Evolutionary conservation across 1,140 invertebrate genomes (phyloP).

Genomic region (Penaeus chinensis): DNA sequence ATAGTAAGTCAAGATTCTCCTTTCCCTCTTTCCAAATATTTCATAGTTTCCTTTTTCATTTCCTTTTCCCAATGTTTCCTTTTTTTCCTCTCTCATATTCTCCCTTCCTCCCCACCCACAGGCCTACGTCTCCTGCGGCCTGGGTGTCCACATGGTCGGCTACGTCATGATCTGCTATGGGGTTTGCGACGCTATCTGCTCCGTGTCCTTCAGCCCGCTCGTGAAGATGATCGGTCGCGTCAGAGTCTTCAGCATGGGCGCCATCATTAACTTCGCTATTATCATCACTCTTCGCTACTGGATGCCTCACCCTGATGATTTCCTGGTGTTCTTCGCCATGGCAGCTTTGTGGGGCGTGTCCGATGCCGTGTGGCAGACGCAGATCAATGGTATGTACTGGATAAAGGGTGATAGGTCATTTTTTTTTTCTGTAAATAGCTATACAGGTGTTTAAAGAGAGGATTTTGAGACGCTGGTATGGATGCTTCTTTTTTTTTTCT

Average conservation of each 20-base stretch:
- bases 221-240: conserved; percentile 45
- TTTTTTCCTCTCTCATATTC: too few species aligned
- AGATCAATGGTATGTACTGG: conserved; percentile 46
- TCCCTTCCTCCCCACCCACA: not conserved
- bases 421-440: not conserved
- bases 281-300: conserved; percentile 40
- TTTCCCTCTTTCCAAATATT: too few species aligned
- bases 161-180: conserved; percentile 58
- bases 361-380: conserved; percentile 53
- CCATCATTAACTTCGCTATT: conserved; percentile 48
- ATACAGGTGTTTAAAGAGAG: too few species aligned
- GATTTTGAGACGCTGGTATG: too few species aligned
- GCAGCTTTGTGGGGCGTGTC: conserved; percentile 47
- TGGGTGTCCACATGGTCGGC: conserved; percentile 54
- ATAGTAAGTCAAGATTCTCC: too few species aligned
- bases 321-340: conserved; percentile 37
- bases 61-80: too few species aligned
- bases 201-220: conserved; percentile 50
- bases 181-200: conserved; percentile 53
- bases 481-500: too few species aligned
- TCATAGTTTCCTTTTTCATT: too few species aligned
- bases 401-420: not conserved
- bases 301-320: conserved; percentile 49
- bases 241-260: conserved; percentile 52
- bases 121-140: conserved; percentile 52